A percentile compares a stretch with the other conserved stretches of the same genome.
These are phyloP conservation scores for Euphydryas editha DNA, from an alignment of 2,888 invertebrate genomes.

Conservation along the genomic window DNA sequence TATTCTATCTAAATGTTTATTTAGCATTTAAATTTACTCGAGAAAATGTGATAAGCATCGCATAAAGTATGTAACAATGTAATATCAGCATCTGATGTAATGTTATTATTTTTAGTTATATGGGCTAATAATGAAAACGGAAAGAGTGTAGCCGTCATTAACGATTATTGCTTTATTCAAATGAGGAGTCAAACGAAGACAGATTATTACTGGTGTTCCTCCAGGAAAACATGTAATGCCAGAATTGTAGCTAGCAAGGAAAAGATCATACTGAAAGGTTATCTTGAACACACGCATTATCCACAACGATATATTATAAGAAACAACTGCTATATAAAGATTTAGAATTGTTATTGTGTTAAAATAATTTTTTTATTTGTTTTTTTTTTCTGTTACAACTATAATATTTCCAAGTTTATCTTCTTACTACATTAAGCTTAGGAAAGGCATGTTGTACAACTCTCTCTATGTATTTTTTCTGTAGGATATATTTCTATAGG, in stretches of 20 bases:
- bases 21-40: no score
- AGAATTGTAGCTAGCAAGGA: slow-evolving; percentile 34
- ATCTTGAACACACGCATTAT: slow-evolving; percentile 27
- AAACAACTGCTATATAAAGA: slow-evolving; percentile 25
- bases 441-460: no score
- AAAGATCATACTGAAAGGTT: slow-evolving; percentile 20
- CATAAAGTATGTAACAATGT: not conserved
- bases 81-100: not conserved
- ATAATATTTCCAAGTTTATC: no score
- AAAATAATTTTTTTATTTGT: not conserved
- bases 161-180: slow-evolving; percentile 52
- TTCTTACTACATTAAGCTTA: no score
- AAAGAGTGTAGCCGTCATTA: slow-evolving; percentile 43
- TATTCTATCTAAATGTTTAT: no score
- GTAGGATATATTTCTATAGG: no score
- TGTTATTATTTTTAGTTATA: not conserved
- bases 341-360: not conserved
- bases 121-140: not conserved
- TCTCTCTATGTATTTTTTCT: not conserved
- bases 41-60: no score
- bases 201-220: slow-evolving; percentile 44
- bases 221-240: slow-evolving; percentile 37
- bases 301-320: slow-evolving; percentile 25
- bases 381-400: not conserved
- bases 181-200: slow-evolving; percentile 40